Conservation (phyloP, 2,113 vertebrate genomes). For the Chionomys nivalis region DNA sequence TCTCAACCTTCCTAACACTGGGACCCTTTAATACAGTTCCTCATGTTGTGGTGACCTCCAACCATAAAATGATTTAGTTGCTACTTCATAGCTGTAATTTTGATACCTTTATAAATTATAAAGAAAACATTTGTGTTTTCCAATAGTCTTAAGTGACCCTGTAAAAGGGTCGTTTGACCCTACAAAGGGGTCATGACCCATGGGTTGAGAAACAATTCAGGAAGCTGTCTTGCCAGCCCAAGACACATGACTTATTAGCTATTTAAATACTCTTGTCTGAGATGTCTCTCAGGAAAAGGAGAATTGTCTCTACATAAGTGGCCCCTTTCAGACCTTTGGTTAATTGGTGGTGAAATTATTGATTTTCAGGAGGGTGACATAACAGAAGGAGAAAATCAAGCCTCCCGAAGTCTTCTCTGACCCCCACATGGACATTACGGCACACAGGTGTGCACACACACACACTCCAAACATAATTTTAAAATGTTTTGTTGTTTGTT, state of each 20-base stretch:
- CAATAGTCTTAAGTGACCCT: not conserved
- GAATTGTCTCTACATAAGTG: not conserved
- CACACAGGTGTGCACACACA: not conserved
- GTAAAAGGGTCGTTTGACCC: not conserved
- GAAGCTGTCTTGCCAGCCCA: not conserved
- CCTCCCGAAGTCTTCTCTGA: not conserved
- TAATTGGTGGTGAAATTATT: not conserved
- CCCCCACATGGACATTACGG: not conserved
- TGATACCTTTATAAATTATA: no score
- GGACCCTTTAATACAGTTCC: not conserved
- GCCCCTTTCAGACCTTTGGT: not conserved
- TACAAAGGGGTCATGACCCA: no score
- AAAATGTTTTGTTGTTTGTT: not conserved
- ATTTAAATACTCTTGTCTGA: not conserved
- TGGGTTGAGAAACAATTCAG: not conserved
- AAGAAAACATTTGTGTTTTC: not conserved
- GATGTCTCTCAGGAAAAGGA: not conserved
- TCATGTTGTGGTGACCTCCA: not conserved
- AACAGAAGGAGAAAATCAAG: not conserved
- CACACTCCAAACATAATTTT: not conserved
- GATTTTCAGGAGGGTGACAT: not conserved
- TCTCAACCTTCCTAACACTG: not conserved
- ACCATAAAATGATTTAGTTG: not conserved
- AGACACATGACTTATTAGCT: not conserved
- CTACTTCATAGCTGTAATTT: not conserved